Percentiles rank a stretch among this genome's conserved stretches.
These are phyloP conservation scores for Drosophila peninsularis DNA, from an alignment of 2,888 invertebrate genomes.

Conservation along the genomic window DNA sequence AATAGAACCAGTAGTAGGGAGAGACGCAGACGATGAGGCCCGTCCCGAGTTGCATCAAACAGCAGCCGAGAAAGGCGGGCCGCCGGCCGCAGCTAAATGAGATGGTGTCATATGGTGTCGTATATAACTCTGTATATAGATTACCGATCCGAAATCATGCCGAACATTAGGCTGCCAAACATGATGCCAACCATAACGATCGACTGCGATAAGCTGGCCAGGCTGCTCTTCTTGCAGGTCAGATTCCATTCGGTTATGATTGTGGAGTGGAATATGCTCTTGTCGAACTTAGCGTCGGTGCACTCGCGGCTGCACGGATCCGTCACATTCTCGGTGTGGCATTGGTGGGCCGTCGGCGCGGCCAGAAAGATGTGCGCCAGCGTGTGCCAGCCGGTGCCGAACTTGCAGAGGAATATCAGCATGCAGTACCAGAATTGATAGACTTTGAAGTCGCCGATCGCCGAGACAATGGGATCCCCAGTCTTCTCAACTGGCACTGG, in stretches of 20 bases:
- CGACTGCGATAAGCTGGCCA: slow-evolving; percentile 91
- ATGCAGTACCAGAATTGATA: slow-evolving; percentile 91
- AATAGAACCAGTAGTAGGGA: slow-evolving; percentile 88
- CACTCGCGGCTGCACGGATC: slow-evolving; percentile 86
- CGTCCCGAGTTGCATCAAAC: slow-evolving; percentile 89
- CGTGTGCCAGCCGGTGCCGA: slow-evolving; percentile 93
- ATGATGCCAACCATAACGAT: slow-evolving; percentile 92
- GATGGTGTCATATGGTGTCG: neutral
- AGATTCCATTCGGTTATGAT: slow-evolving; percentile 91
- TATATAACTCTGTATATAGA: no score
- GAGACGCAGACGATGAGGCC: slow-evolving; percentile 90
- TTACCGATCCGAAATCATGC: slow-evolving; percentile 91
- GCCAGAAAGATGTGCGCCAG: slow-evolving; percentile 91
- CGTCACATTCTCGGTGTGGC: slow-evolving; percentile 82
- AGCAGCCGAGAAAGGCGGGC: slow-evolving; percentile 89
- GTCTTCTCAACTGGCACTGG: slow-evolving; percentile 57
- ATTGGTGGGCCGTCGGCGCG: slow-evolving; percentile 87
- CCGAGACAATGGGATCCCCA: slow-evolving; percentile 88
- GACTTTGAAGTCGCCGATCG: slow-evolving; percentile 89
- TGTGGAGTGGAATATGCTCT: slow-evolving; percentile 88
- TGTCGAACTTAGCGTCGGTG: slow-evolving; percentile 86
- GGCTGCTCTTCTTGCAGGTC: slow-evolving; percentile 86
- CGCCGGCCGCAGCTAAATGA: slow-evolving; percentile 89
- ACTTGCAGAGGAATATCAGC: slow-evolving; percentile 89
- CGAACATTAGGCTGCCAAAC: slow-evolving; percentile 90